A percentile compares a stretch with the other conserved stretches of the same genome.
phyloP scores from a whole-genome alignment of 2,797 vertebrate genomes.

The Lepus townsendii region DNA sequence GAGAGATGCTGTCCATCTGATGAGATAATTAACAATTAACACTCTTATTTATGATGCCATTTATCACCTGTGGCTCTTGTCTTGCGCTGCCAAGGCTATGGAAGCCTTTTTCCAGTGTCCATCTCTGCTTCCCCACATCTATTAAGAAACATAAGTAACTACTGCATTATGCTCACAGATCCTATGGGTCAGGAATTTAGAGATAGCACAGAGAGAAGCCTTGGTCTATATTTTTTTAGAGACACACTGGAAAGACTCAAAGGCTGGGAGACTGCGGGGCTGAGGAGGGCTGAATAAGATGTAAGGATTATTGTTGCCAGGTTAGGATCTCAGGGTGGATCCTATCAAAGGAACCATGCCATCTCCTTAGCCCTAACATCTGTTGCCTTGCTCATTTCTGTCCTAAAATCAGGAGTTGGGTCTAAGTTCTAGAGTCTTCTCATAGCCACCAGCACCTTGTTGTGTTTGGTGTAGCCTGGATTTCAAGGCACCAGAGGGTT shows the following conservation, averaged over 20 bases:
- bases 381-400: neutral
- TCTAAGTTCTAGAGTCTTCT: slow-evolving; percentile 23
- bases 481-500: neutral
- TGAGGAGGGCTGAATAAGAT: neutral
- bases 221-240: slow-evolving; percentile 41
- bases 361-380: neutral
- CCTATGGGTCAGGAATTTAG: neutral
- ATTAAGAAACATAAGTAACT: neutral
- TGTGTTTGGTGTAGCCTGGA: too few relatives aligned
- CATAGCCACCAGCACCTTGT: neutral
- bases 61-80: too few relatives aligned
- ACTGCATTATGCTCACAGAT: neutral
- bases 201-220: neutral
- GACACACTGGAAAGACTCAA: neutral
- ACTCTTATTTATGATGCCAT: too few relatives aligned
- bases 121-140: neutral
- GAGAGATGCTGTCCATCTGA: neutral
- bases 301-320: neutral
- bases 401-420: neutral
- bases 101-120: neutral
- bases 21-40: too few relatives aligned
- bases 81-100: too few relatives aligned
- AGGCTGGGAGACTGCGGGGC: neutral
- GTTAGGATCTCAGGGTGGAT: neutral
- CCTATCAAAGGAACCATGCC: neutral